Evolutionary conservation across 2,113 vertebrate species (phyloP), one percentile per base, ranked within the genome.

Genomic region (Saimiri boliviensis): DNA sequence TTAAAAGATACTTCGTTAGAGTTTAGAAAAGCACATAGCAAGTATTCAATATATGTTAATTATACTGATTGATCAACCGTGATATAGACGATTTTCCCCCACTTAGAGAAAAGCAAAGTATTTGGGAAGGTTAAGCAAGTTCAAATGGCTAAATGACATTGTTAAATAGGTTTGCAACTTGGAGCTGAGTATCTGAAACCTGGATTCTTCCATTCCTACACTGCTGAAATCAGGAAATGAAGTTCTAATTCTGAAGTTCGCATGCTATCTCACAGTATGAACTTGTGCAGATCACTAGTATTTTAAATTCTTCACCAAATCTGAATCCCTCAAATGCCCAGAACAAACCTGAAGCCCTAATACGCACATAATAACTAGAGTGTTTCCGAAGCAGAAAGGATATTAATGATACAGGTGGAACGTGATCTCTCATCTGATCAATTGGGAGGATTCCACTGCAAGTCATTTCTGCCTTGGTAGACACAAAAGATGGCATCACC

Each of bases 401-500:
- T 99, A 99, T 99, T 25, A 99, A 98, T 91, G 99, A 99, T 47
- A 99, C 49, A 3, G 99, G 99, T 58, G 99, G 99, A 13, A 99
- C 92, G 1, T 99, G 99, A 97, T 99, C 99, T 91, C 99, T 99
- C 99, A 99, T 99, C 98, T 99, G 99, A 98, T 99, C 99, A 56
- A 99, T 99, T 21, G 99, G 99, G 66, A 99, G 98, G 98, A 99
- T 99, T 94, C 99, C 99, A 88, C 91, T 99, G 98, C 99, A 99
- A 95, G 99, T 99, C 99, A 99, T 99, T 97, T 99, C 99, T 17
- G 99, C 99, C 98, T 99, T 99, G 83, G 99, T 99, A 32, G 99
- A 99, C 96, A 99, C 98, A 17, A 99, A 99, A 54, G 99, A 99
- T 1, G 99, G 99, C 99, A 99, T 99, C 98, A 99, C 99, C 91